A percentile compares a stretch with the other conserved stretches of the same genome.
These are phyloP conservation scores for Spodoptera exigua DNA, from an alignment of 2,888 invertebrate species.

Conservation along the genomic window DNA sequence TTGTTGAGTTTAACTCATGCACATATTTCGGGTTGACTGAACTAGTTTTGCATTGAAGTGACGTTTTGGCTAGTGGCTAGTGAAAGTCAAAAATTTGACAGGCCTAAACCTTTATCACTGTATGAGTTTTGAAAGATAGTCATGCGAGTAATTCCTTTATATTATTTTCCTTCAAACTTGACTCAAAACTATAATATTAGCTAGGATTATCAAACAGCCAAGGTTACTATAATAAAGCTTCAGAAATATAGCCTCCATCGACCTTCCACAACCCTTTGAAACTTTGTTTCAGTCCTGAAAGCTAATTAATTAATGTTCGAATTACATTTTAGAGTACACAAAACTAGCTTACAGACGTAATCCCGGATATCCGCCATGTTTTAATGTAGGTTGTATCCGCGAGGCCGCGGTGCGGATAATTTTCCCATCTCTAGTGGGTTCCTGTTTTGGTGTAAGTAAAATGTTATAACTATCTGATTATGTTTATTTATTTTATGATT, in stretches of 20 bases:
- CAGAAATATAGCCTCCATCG: slow-evolving; percentile 1
- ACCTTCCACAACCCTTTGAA: slow-evolving; percentile 7
- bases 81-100: no score
- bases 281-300: slow-evolving; percentile 9
- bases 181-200: no score
- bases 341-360: slow-evolving; percentile 39
- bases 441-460: slow-evolving; percentile 21
- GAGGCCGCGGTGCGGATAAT: slow-evolving; percentile 31
- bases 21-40: not conserved
- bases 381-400: slow-evolving; percentile 33
- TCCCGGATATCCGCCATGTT: slow-evolving; percentile 55
- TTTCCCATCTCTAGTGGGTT: slow-evolving; percentile 16
- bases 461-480: no score
- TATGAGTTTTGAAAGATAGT: no score
- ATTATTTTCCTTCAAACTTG: no score
- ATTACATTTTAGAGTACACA: slow-evolving; percentile 32
- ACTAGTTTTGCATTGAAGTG: not conserved
- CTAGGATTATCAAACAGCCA: not conserved
- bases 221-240: not conserved
- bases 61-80: not conserved
- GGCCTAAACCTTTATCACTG: no score
- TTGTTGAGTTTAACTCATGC: slow-evolving; percentile 7
- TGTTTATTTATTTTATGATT: no score
- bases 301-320: slow-evolving; percentile 37
- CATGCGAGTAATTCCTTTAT: no score